phyloP scores from a whole-genome alignment of 2,797 vertebrate species.

The Eulemur rubriventer region DNA sequence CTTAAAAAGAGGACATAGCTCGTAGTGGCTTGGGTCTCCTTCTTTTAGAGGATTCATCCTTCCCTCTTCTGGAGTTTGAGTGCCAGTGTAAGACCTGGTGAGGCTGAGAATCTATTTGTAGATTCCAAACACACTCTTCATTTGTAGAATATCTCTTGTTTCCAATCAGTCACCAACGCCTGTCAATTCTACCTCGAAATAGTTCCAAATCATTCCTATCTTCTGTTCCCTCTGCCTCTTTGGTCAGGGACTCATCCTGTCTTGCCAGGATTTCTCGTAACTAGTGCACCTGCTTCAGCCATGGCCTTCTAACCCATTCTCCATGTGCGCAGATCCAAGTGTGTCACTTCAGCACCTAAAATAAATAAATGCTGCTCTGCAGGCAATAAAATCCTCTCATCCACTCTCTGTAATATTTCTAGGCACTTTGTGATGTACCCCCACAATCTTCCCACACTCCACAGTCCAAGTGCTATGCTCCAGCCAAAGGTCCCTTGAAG shows the following conservation, averaged over 20 bases:
- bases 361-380: background rate
- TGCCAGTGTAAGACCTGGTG: background rate
- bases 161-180: background rate
- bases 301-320: background rate
- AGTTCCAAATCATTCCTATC: background rate
- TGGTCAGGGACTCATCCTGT: background rate
- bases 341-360: background rate
- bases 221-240: background rate
- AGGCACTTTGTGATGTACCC: background rate
- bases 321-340: background rate
- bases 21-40: background rate
- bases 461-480: background rate
- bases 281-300: background rate
- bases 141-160: background rate
- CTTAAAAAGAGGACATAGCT: background rate
- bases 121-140: background rate
- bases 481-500: background rate
- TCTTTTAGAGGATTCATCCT: background rate
- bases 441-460: background rate
- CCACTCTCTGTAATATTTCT: background rate
- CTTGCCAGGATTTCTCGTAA: background rate
- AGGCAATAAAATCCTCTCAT: background rate
- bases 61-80: background rate
- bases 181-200: background rate
- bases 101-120: constrained; percentile 13